phyloP scores from a whole-genome alignment of 2,797 vertebrate species.

The Brachymystax lenok region DNA sequence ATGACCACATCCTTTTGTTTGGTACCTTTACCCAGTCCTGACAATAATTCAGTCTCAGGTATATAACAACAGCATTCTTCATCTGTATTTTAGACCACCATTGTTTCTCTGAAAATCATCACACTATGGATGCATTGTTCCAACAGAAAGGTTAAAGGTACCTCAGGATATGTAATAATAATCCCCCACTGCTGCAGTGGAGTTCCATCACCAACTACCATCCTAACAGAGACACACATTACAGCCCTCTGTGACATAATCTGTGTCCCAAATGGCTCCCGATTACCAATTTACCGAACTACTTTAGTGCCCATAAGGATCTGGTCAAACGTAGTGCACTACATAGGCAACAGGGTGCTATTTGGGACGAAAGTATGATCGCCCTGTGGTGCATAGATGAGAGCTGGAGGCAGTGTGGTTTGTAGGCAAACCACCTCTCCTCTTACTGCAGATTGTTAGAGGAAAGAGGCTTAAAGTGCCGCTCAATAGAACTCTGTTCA shows the following conservation, averaged over 20 bases:
- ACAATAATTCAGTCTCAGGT: not conserved
- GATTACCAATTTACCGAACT: not conserved
- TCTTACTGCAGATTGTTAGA: slow-evolving; percentile 76
- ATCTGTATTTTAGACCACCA: slow-evolving; percentile 51
- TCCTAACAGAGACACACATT: slow-evolving; percentile 72
- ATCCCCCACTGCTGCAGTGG: slow-evolving; percentile 68
- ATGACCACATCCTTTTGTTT: not conserved
- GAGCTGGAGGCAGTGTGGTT: slow-evolving; percentile 67
- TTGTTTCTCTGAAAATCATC: not conserved
- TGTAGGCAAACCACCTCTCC: slow-evolving; percentile 69
- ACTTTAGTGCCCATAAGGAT: slow-evolving; percentile 5
- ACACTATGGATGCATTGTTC: slow-evolving; percentile 49
- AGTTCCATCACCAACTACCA: slow-evolving; percentile 42
- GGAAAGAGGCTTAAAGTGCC: slow-evolving; percentile 60
- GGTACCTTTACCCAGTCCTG: not conserved
- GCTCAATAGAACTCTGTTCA: slow-evolving; percentile 72
- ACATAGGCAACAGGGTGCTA: not conserved
- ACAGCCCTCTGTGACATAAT: slow-evolving; percentile 68
- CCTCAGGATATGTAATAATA: slow-evolving; percentile 74
- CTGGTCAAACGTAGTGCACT: not conserved
- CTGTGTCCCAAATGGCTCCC: not conserved
- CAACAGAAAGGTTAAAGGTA: slow-evolving; percentile 60
- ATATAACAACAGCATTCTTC: not conserved
- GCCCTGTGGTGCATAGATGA: slow-evolving; percentile 58
- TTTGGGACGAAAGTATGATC: slow-evolving; percentile 40